Evolutionary conservation across 1,140 invertebrate genomes (phyloP), one percentile per base, ranked within the genome.

Genomic region (Mactra quadrangularis): DNA sequence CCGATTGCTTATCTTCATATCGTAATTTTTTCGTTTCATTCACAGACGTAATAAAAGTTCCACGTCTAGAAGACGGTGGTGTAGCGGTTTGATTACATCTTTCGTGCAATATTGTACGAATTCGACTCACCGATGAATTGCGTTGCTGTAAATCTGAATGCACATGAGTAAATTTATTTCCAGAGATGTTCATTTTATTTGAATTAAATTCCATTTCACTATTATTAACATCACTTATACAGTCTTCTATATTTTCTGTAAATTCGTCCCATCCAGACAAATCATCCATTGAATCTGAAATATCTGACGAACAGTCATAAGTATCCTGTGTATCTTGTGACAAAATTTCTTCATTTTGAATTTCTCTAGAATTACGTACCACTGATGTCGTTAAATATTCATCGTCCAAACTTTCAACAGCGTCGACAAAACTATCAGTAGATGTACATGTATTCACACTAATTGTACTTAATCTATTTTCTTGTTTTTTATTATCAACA

Each of bases 231-330:
- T 27, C 59, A 62, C 31, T 41, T 45, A 45, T 47, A 27, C 41
- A 75, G 35, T 76, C 74, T 27, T 41, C 55, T 62, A 76, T 29
- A 76, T 76, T 47, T 29, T 76, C 74, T 25, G 45, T 45, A 76
- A 76, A 76, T 31, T 76, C 74, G n/a, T 76, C 74, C 74, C 74
- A 76, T 6, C 57, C 74, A 6, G 74, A 76, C 55, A 50, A 76
- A 76, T 76, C 41, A 47, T 76, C 59, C 35, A 76, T 60, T 45
- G 74, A 76, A 7, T 27, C 45, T 15, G 41, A 33, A 62, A 62
- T 35, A 33, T 53, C 38, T n/a, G 72, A 41, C 64, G 64, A 52
- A 25, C 38, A 31, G 47, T 50, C 41, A 68, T 68, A 6, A 62
- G 33, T 4, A 62, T 3, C 17, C 33, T 38, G 50, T 76, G 74